phyloP scores from a whole-genome alignment of 30 jellyfish, hydroid and myxozoan species.

The Aurelia aurita complex sp. Pacific region DNA sequence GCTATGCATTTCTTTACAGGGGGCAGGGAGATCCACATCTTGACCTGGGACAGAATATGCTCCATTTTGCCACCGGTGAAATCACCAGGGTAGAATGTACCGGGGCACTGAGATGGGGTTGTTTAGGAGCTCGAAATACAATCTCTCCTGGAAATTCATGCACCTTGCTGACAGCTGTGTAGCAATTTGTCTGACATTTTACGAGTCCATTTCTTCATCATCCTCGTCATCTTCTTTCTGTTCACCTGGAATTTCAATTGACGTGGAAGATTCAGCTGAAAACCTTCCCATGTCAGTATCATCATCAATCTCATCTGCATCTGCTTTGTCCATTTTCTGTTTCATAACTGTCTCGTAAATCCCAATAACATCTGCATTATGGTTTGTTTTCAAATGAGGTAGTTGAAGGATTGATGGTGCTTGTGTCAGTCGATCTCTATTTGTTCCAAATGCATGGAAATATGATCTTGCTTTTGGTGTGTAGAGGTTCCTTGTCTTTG shows the following conservation, averaged over 20 bases:
- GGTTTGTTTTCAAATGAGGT: slow-evolving; percentile 38
- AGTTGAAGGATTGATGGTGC: slow-evolving; percentile 65
- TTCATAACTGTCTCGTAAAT: slow-evolving; percentile 39
- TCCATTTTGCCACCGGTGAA: too few species aligned
- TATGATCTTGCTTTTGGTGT: slow-evolving; percentile 76
- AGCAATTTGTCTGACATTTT: not conserved
- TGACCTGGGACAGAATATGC: too few species aligned
- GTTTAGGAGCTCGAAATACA: too few species aligned
- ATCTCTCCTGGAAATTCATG: too few species aligned
- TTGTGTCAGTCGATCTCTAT: slow-evolving; percentile 52
- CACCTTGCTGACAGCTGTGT: too few species aligned
- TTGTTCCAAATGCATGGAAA: slow-evolving; percentile 67
- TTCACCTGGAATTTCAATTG: slow-evolving; percentile 21
- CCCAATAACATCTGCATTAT: slow-evolving; percentile 42
- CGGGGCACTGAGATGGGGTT: too few species aligned
- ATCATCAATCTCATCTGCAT: slow-evolving; percentile 5
- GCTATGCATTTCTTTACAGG: too few species aligned
- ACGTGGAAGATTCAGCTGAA: slow-evolving; percentile 31
- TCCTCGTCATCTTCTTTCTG: slow-evolving; percentile 25
- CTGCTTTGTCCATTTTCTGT: slow-evolving; percentile 5
- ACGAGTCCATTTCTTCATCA: not conserved
- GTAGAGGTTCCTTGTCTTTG: slow-evolving; percentile 58
- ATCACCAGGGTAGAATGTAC: too few species aligned
- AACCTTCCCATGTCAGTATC: slow-evolving; percentile 30
- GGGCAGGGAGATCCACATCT: too few species aligned